Evolutionary conservation across 2,888 invertebrate species (phyloP), one percentile per base, ranked within the genome.

Genomic region (Drosophila formosana): DNA sequence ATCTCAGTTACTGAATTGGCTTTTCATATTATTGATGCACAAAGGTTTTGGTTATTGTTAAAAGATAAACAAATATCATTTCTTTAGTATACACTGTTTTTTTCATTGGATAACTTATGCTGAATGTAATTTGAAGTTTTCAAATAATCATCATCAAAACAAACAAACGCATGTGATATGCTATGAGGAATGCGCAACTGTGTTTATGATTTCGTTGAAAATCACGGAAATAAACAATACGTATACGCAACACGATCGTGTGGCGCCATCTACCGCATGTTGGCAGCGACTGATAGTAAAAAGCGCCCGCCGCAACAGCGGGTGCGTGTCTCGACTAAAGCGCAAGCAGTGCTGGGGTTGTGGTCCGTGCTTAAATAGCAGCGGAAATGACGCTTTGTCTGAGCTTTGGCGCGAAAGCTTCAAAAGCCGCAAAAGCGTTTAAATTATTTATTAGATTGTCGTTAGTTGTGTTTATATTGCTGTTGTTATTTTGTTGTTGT

Each of bases 281-380:
- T 37, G 13, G 55, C 47, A 3, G 3, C n/a, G 62, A 13, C 39
- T 46, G 11, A 7, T 28, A 37, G 3, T 0, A 1, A 9, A 2
- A 3, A 1, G 8, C 4, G 13, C 3, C 0, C 4, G 3, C 51
- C 9, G 23, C 8, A 5, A 13, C 25, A 8, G 23, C 11, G 4
- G 46, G 57, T 72, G 18, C 7, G 50, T 51, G 72, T 63, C 63
- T 72, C 13, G 11, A 39, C 75, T 76, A 61, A 62, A 46, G 13
- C 23, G 4, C 23, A 25, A 3, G 9, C 18, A 25, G 9, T 3
- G 61, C 53, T 23, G 46, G 3, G 57, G 57, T 55, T 30, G 49
- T 11, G 37, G 37, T 49, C 61, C 30, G 7, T 7, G 58, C 62
- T 72, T 9, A 5, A 7, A 3, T 9, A 9, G 13, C 45, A 62